These are phyloP conservation scores for Eidolon dupreanum DNA, from an alignment of 2,797 vertebrate species.

Conservation along the genomic window DNA sequence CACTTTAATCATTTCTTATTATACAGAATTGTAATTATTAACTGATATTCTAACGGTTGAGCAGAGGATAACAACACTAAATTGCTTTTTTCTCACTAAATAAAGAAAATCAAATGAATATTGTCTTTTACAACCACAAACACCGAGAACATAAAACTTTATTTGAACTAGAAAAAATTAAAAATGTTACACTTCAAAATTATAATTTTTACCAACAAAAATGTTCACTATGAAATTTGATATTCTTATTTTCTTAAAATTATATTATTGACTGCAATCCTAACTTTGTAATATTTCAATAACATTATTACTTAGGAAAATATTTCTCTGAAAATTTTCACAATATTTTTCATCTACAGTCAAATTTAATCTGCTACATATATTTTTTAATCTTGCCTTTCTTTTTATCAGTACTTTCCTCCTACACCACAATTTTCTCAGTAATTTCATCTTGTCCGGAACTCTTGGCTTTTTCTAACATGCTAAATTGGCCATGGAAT, in stretches of 20 bases:
- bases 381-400: background rate
- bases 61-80: background rate
- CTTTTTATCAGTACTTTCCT: background rate
- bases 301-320: background rate
- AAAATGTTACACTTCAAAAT: background rate
- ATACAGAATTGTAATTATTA: background rate
- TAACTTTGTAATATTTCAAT: background rate
- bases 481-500: background rate
- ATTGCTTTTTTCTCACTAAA: background rate
- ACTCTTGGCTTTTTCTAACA: background rate
- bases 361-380: background rate
- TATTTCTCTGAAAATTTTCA: background rate
- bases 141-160: background rate
- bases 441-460: background rate
- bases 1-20: background rate
- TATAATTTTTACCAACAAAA: background rate
- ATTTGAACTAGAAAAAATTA: background rate
- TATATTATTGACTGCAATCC: background rate
- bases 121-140: background rate
- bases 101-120: background rate
- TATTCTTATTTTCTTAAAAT: background rate
- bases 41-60: background rate
- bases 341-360: background rate
- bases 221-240: background rate
- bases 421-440: background rate